These are phyloP conservation scores for Aricia agestis DNA, from an alignment of 1,140 invertebrate genomes.

Conservation along the genomic window DNA sequence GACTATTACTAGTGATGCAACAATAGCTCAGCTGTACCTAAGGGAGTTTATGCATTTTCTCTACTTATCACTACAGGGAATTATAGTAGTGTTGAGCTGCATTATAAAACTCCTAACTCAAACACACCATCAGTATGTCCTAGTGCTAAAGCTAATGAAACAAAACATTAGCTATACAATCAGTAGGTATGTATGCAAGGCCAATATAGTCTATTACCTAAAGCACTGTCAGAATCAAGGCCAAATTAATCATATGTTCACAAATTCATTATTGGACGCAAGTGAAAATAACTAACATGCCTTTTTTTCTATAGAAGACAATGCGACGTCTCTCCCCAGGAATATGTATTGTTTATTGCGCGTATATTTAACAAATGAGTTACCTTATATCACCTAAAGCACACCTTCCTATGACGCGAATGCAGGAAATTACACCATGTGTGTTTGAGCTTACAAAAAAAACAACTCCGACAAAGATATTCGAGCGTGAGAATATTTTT, in stretches of 20 bases:
- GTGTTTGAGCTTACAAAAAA: constrained; percentile 41
- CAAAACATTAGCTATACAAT: constrained; percentile 34
- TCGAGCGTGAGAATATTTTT: constrained; percentile 63
- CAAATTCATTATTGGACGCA: constrained; percentile 17
- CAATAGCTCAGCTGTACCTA: not conserved
- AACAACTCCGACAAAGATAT: constrained; percentile 50
- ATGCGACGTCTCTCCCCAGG: not conserved
- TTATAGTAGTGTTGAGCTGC: not conserved
- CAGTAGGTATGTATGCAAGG: constrained; percentile 37
- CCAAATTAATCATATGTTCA: constrained; percentile 52
- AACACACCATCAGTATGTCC: not conserved
- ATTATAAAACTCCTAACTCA: not conserved
- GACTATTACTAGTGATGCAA: not conserved
- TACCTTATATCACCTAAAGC: constrained; percentile 19
- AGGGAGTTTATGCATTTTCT: not conserved
- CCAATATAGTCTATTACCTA: constrained; percentile 41
- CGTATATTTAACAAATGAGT: not conserved
- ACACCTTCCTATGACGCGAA: constrained; percentile 35
- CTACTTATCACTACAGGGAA: not conserved
- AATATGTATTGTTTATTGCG: not conserved
- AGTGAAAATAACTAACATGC: not conserved
- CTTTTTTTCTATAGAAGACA: not conserved
- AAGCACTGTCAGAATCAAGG: constrained; percentile 62
- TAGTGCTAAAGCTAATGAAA: constrained; percentile 21
- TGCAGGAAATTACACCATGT: constrained; percentile 58